A percentile compares a stretch with the other conserved stretches of the same genome.
Evolutionary conservation across 2,113 vertebrate species (phyloP).

Genomic region (Syngnathus floridae): DNA sequence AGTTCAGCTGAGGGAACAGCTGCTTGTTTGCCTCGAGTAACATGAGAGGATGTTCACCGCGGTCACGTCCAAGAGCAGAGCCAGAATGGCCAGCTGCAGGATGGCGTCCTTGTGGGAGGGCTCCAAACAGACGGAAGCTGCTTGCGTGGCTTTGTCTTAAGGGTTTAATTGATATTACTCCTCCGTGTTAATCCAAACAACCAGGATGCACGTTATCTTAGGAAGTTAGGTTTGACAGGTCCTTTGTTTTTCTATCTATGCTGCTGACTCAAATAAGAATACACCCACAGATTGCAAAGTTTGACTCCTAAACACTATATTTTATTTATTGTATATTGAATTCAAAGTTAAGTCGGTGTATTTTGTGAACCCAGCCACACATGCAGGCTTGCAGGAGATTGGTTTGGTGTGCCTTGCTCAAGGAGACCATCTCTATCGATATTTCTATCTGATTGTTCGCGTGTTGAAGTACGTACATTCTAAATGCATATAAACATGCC

Average conservation of each 20-base stretch:
- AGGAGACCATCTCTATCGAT: not conserved
- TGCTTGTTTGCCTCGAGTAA: not conserved
- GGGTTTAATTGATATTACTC: not conserved
- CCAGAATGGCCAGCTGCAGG: not conserved
- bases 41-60: not conserved
- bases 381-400: not conserved
- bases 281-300: not conserved
- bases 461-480: not conserved
- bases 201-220: not conserved
- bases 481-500: not conserved
- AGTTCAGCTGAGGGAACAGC: conserved; percentile 2
- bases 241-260: not conserved
- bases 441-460: too few species aligned
- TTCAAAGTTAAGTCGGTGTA: not conserved
- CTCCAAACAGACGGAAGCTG: conserved; percentile 5
- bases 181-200: not conserved
- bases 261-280: not conserved
- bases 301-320: not conserved
- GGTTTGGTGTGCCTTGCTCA: not conserved
- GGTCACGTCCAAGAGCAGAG: not conserved
- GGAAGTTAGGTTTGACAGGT: not conserved
- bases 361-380: not conserved
- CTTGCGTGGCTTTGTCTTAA: conserved; percentile 2
- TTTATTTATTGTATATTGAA: not conserved
- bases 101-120: not conserved